Evolutionary conservation across 2,113 vertebrate genomes (phyloP).

Genomic region (Passer domesticus): DNA sequence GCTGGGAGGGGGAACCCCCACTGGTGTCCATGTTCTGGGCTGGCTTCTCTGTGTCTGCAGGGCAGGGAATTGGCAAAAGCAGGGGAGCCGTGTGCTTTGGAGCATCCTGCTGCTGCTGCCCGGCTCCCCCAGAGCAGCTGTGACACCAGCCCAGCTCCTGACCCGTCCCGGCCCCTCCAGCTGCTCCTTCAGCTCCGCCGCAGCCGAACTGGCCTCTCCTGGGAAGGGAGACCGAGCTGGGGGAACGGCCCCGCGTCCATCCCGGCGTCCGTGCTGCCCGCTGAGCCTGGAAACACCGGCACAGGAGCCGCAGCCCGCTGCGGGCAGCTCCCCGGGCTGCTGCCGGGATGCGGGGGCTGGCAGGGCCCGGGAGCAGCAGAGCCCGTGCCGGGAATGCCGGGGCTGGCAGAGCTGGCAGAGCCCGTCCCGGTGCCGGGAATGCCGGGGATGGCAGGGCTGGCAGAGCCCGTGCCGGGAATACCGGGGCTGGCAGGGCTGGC

Average conservation of each 20-base stretch:
- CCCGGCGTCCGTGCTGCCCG: fast-evolving
- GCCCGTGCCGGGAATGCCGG: too few species aligned
- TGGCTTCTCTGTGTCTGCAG: neutral
- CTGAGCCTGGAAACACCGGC: neutral
- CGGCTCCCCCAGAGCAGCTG: neutral
- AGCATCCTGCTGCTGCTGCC: neutral
- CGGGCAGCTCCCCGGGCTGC: neutral
- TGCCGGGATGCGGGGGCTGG: neutral
- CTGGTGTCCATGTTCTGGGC: fast-evolving
- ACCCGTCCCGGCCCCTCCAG: neutral
- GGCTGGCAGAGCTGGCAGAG: neutral
- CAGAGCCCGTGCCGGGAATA: neutral
- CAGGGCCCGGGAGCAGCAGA: neutral
- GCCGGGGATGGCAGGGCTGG: too few species aligned
- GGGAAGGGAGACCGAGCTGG: fast-evolving
- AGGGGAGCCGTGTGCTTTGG: neutral
- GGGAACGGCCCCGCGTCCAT: fast-evolving
- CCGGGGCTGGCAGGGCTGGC: too few species aligned
- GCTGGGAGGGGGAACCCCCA: neutral
- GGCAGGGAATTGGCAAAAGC: neutral
- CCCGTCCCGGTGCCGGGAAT: neutral
- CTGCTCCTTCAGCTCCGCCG: neutral
- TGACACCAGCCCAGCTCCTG: fast-evolving
- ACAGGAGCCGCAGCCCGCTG: neutral
- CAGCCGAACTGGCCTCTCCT: neutral